phyloP scores from a whole-genome alignment of 2,797 vertebrate genomes.

The Tolypeutes matacus region DNA sequence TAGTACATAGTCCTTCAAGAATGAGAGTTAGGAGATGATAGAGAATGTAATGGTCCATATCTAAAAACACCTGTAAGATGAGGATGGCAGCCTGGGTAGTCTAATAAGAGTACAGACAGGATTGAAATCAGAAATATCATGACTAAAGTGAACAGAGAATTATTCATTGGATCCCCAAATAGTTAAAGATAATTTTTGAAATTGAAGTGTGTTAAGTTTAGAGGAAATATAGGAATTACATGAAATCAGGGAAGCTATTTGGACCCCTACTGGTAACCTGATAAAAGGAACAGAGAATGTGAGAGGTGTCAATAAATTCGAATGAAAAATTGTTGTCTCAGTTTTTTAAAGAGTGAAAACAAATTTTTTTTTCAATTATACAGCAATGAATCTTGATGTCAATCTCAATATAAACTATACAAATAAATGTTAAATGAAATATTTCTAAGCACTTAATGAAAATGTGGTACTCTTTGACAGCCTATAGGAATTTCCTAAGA shows the following conservation, averaged over 20 bases:
- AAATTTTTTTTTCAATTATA: neutral
- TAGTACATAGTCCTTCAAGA: neutral
- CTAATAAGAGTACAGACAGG: neutral
- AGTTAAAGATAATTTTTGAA: neutral
- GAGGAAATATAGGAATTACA: neutral
- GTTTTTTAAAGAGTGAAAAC: conserved; percentile 32
- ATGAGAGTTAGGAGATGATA: neutral
- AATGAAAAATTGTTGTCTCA: neutral
- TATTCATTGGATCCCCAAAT: neutral
- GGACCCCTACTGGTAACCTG: neutral
- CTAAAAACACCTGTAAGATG: neutral
- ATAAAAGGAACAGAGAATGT: neutral
- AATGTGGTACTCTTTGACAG: neutral
- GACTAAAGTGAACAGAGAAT: neutral
- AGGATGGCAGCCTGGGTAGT: neutral
- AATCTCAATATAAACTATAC: neutral
- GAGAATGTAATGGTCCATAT: neutral
- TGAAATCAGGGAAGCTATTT: neutral
- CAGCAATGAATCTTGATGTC: neutral
- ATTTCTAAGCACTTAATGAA: neutral
- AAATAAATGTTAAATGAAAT: neutral
- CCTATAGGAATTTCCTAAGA: neutral
- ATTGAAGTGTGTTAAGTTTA: neutral
- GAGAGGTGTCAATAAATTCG: neutral
- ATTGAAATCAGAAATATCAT: neutral